Conservation (phyloP, 1,140 invertebrate species). For the Philotrypesis tridentata region DNA sequence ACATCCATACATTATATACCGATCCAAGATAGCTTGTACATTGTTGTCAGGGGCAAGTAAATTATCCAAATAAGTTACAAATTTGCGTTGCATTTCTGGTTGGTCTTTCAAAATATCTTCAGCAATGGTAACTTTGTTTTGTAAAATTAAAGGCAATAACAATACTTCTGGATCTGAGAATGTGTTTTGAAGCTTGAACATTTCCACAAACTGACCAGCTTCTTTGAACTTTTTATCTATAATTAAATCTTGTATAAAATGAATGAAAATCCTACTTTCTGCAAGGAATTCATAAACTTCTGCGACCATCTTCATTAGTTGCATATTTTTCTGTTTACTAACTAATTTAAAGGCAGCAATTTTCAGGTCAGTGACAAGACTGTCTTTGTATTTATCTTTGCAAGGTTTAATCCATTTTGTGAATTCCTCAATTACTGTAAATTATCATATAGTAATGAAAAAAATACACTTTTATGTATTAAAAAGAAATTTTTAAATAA, state of each 20-base stretch:
- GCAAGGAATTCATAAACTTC: constrained; percentile 74
- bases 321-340: constrained; percentile 73
- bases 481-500: constrained; percentile 38
- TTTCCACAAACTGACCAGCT: constrained; percentile 78
- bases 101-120: constrained; percentile 80
- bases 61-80: constrained; percentile 79
- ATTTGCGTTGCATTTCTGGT: constrained; percentile 75
- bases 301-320: constrained; percentile 74
- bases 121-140: constrained; percentile 80
- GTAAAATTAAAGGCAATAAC: constrained; percentile 82
- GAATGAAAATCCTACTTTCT: constrained; percentile 74
- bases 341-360: constrained; percentile 77
- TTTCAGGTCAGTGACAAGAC: constrained; percentile 74
- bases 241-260: constrained; percentile 73
- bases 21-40: constrained; percentile 66
- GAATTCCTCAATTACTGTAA: constrained; percentile 78
- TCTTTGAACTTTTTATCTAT: constrained; percentile 77
- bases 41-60: constrained; percentile 71
- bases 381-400: constrained; percentile 63
- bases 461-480: not conserved
- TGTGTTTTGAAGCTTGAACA: constrained; percentile 78
- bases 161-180: constrained; percentile 79
- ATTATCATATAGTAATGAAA: constrained; percentile 38
- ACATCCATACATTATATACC: constrained; percentile 68
- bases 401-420: constrained; percentile 69